Conservation (phyloP, 2,888 invertebrate species). For the Teleiodes luculella region DNA sequence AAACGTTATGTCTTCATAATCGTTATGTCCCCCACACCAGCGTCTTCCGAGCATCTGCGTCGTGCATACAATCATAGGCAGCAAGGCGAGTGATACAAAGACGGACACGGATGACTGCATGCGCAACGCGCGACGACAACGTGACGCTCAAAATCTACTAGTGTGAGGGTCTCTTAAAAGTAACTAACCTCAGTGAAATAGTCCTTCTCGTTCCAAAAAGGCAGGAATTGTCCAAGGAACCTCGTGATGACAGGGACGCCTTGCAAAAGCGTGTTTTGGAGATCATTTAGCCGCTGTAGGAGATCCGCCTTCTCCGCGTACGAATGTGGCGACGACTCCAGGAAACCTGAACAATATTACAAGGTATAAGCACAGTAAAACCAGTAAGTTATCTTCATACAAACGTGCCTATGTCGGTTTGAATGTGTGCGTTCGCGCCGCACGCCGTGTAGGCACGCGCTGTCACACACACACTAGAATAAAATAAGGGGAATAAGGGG, state of each 20-base stretch:
- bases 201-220: conserved; percentile 66
- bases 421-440: too few relatives aligned
- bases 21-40: too few relatives aligned
- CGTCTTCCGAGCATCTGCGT: too few relatives aligned
- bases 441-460: too few relatives aligned
- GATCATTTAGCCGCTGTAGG: conserved; percentile 42
- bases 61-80: too few relatives aligned
- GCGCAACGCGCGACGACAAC: not conserved
- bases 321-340: conserved; percentile 53
- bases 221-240: conserved; percentile 63
- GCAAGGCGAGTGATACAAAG: too few relatives aligned
- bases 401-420: too few relatives aligned
- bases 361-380: not conserved
- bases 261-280: conserved; percentile 59
- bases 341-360: conserved; percentile 48
- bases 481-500: not conserved
- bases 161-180: not conserved
- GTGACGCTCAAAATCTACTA: too few relatives aligned
- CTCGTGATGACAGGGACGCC: conserved; percentile 61
- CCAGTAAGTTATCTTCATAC: too few relatives aligned
- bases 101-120: too few relatives aligned
- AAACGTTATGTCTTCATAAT: too few relatives aligned
- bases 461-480: too few relatives aligned
- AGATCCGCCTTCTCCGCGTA: conserved; percentile 57
- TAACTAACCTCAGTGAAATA: conserved; percentile 57